A percentile compares a stretch with the other conserved stretches of the same genome.
Evolutionary conservation across 2,888 invertebrate genomes (phyloP).

Genomic region (Protodeltote pygarga): DNA sequence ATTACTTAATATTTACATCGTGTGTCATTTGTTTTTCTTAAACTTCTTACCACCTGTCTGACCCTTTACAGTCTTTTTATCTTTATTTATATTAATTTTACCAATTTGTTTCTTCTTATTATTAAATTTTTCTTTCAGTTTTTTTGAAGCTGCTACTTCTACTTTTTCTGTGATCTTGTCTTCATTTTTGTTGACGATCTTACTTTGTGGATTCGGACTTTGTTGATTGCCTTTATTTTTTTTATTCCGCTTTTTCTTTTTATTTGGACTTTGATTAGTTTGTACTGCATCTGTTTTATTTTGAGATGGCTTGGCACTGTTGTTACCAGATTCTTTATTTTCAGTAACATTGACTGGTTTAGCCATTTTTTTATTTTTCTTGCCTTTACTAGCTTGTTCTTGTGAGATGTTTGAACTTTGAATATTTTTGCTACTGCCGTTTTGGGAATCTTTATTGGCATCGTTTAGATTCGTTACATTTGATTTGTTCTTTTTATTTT

Average conservation of each 20-base stretch:
- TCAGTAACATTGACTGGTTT: conserved; percentile 6
- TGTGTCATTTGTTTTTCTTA: conserved; percentile 54
- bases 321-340: conserved; percentile 35
- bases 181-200: conserved; percentile 50
- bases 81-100: conserved; percentile 61
- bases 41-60: conserved; percentile 58
- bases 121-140: conserved; percentile 71
- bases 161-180: conserved; percentile 63
- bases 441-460: conserved; percentile 13
- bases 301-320: conserved; percentile 14
- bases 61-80: conserved; percentile 40
- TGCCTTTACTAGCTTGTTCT: conserved; percentile 45
- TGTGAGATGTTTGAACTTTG: conserved; percentile 19
- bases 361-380: conserved; percentile 46
- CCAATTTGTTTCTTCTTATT: conserved; percentile 76
- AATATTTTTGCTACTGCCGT: conserved; percentile 18
- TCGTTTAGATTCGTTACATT: conserved; percentile 26
- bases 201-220: conserved; percentile 5
- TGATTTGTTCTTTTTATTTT: conserved; percentile 57
- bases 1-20: conserved; percentile 16
- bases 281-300: conserved; percentile 24
- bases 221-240: conserved; percentile 43
- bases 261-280: conserved; percentile 45
- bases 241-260: conserved; percentile 59
- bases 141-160: conserved; percentile 65